A percentile compares a stretch with the other conserved stretches of the same genome.
These are phyloP conservation scores for Uloborus diversus DNA, from an alignment of 1,140 invertebrate species.

Conservation along the genomic window DNA sequence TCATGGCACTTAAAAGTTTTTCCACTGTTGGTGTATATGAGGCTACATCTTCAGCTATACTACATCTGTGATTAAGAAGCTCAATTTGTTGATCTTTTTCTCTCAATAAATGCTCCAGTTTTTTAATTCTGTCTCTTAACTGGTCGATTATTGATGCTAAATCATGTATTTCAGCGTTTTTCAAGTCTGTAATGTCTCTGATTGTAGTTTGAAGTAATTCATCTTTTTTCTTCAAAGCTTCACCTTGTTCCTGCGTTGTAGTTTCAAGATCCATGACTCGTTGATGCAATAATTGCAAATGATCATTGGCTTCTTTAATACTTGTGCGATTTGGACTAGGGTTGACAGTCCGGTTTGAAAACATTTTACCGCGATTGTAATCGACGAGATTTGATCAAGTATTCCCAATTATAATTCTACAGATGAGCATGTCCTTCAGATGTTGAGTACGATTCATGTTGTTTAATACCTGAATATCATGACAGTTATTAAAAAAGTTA, in stretches of 20 bases:
- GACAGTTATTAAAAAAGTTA: no score
- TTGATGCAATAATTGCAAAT: constrained; percentile 59
- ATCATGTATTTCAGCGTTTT: constrained; percentile 58
- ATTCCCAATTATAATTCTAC: no score
- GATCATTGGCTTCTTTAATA: constrained; percentile 61
- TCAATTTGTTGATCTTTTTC: constrained; percentile 58
- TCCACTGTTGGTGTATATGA: constrained; percentile 57
- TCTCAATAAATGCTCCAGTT: constrained; percentile 56
- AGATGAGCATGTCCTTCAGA: no score
- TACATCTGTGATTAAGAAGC: constrained; percentile 38
- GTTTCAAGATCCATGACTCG: constrained; percentile 58
- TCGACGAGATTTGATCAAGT: no score
- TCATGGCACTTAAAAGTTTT: constrained; percentile 54
- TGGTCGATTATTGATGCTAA: constrained; percentile 40
- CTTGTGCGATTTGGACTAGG: constrained; percentile 59
- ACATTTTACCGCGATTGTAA: constrained; percentile 28
- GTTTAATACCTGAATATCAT: no score
- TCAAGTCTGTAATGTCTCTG: constrained; percentile 52
- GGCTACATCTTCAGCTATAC: constrained; percentile 55
- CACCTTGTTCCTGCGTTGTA: constrained; percentile 56
- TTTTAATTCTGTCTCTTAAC: constrained; percentile 51
- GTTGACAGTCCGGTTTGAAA: constrained; percentile 52
- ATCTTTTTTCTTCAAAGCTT: constrained; percentile 58
- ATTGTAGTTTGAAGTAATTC: constrained; percentile 55
- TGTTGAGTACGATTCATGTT: no score